These are phyloP conservation scores for Rhadina sibilatrix DNA, from an alignment of 2,113 vertebrate species.

Conservation along the genomic window DNA sequence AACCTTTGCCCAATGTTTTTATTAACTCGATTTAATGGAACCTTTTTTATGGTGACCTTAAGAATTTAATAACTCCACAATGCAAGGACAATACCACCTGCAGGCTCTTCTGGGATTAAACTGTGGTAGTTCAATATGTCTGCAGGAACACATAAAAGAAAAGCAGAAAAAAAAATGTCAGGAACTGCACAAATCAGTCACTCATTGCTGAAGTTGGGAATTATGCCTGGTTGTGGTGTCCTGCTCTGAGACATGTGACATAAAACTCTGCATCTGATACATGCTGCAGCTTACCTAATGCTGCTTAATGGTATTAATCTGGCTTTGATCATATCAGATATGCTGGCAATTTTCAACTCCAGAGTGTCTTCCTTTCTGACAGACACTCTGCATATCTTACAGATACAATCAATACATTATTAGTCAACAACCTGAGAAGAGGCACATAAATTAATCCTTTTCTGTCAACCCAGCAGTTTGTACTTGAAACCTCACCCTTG, in stretches of 20 bases:
- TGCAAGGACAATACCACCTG: slow-evolving; percentile 81
- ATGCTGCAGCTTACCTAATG: background rate
- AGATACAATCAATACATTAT: slow-evolving; percentile 90
- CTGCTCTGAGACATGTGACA: background rate
- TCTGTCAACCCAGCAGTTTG: slow-evolving; percentile 79
- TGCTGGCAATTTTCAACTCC: slow-evolving; percentile 77
- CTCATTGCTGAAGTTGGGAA: background rate
- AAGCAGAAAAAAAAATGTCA: background rate
- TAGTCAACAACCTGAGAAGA: slow-evolving; percentile 87
- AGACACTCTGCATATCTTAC: slow-evolving; percentile 86
- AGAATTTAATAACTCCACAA: slow-evolving; percentile 85
- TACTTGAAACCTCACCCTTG: slow-evolving; percentile 65
- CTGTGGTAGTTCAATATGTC: slow-evolving; percentile 72
- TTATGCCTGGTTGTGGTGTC: background rate
- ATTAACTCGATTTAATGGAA: slow-evolving; percentile 86
- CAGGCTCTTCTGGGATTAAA: slow-evolving; percentile 77
- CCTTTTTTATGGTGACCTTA: slow-evolving; percentile 81
- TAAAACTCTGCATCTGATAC: slow-evolving; percentile 25
- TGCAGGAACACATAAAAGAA: slow-evolving; percentile 67
- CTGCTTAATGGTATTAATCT: slow-evolving; percentile 68
- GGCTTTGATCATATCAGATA: slow-evolving; percentile 73
- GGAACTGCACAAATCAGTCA: slow-evolving; percentile 57
- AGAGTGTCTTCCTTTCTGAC: slow-evolving; percentile 72
- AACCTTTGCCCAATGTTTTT: slow-evolving; percentile 83
- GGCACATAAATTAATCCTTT: slow-evolving; percentile 88